Base-by-base conservation (phyloP, 2,888 invertebrate genomes). In the Sesia bembeciformis region DNA sequence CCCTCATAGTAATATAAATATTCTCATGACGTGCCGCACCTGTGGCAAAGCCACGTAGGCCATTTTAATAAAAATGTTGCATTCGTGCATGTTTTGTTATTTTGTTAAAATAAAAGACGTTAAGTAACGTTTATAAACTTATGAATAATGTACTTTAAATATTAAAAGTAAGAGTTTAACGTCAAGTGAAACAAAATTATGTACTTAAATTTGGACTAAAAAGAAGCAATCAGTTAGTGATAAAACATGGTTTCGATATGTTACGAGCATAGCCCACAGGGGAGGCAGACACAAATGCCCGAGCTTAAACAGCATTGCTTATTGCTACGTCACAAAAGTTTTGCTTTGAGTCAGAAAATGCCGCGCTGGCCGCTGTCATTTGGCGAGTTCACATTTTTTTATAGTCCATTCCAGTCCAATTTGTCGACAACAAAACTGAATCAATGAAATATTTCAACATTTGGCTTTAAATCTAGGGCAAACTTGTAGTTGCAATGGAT, bases 1-100 rank as follows among this genome's bases (percentile, higher is more conserved):
- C 76, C 83, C 79, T 49, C 67, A 68, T 76, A 71, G 67, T 66
- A 72, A 70, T 70, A 64, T 68, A 68, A 67, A 62, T n/a, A 49
- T 42, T 42, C 5, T 6, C 7, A 42, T 6, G 23, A 23, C 23
- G 23, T 23, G 23, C 23, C 23, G 62, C 63, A 63, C 65, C 62
- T 60, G 60, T 69, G 74, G 72, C 73, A 62, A 63, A 64, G 73
- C 72, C 71, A 52, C 43, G 40, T 23, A 23, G 23, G 23, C 23
- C 46, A 68, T 64, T 42, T 42, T 7, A 42, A 42, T 6, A 54
- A 40, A 64, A 58, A 59, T 65, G 60, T 68, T 42, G 42, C 7
- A 6, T 42, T 6, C 7, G 5, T 42, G 42, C 57, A 65, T 56
- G 54, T 65, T 60, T 66, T 64, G 57, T 61, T 65, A 52, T 53